These are phyloP conservation scores for Myiozetetes cayanensis DNA, from an alignment of 2,113 vertebrate genomes.

Conservation along the genomic window DNA sequence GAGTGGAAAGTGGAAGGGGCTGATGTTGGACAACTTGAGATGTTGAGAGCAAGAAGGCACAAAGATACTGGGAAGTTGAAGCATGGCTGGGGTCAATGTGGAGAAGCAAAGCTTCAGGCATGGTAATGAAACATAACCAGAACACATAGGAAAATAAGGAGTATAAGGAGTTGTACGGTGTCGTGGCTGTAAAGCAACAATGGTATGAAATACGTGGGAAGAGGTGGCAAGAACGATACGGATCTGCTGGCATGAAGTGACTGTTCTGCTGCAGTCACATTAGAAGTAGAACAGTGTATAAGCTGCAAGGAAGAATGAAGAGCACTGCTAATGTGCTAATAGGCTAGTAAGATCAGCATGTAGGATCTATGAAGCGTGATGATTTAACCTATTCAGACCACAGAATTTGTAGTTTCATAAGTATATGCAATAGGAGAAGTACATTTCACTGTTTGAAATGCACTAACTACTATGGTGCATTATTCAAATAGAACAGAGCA, in stretches of 20 bases:
- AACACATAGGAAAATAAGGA: background rate
- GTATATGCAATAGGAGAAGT: background rate
- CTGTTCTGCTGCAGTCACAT: too few species aligned
- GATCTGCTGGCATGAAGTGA: background rate
- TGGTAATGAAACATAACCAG: background rate
- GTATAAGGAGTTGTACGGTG: background rate
- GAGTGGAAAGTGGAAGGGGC: background rate
- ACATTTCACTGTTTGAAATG: background rate
- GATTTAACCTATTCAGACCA: background rate
- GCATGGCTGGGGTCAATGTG: background rate
- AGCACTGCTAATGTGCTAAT: fast-evolving
- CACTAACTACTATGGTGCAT: background rate
- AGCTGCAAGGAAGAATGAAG: background rate
- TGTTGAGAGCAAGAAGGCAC: background rate
- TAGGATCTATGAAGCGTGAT: background rate
- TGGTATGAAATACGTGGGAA: background rate
- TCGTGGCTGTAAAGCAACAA: background rate
- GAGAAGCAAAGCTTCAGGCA: background rate
- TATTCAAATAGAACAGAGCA: background rate
- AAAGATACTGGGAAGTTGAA: background rate
- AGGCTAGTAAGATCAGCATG: fast-evolving
- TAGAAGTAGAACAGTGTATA: too few species aligned
- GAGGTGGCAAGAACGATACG: background rate
- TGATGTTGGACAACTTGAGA: background rate
- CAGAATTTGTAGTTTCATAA: background rate